phyloP scores from a whole-genome alignment of 2,113 vertebrate species.

The Ophthalmolycus amberensis region DNA sequence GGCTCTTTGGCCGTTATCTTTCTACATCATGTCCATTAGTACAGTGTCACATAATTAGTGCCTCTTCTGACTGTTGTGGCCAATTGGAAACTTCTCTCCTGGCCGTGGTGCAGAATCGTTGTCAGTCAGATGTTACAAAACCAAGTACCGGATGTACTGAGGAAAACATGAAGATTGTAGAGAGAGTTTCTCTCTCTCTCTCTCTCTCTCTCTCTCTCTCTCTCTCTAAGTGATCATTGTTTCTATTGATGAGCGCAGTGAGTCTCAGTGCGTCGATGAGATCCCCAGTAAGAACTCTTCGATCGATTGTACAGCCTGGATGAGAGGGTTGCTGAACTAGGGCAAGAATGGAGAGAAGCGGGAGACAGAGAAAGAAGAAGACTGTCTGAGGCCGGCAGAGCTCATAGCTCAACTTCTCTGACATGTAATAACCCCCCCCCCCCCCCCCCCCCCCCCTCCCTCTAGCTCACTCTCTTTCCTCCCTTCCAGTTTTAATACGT shows the following conservation, averaged over 20 bases:
- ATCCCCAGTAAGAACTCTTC: slow-evolving; percentile 69
- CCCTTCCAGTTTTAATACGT: slow-evolving; percentile 30
- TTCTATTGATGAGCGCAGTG: slow-evolving; percentile 63
- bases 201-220: slow-evolving; percentile 11
- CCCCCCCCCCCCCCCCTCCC: background rate
- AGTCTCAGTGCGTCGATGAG: slow-evolving; percentile 65
- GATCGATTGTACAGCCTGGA: slow-evolving; percentile 61
- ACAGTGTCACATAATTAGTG: slow-evolving; percentile 35
- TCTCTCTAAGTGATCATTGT: slow-evolving; percentile 57
- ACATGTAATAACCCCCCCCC: slow-evolving; percentile 27
- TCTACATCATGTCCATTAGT: slow-evolving; percentile 40
- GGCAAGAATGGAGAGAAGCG: slow-evolving; percentile 16
- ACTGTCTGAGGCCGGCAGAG: background rate
- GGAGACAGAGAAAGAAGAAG: slow-evolving; percentile 23
- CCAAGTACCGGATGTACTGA: background rate
- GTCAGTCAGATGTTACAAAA: slow-evolving; percentile 22
- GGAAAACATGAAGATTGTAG: background rate
- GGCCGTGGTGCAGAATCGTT: background rate
- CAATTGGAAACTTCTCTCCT: slow-evolving; percentile 36
- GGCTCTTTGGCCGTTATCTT: slow-evolving; percentile 32
- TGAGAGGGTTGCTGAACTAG: slow-evolving; percentile 44
- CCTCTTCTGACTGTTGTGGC: slow-evolving; percentile 22
- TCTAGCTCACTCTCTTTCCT: background rate
- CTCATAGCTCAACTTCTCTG: slow-evolving; percentile 15
- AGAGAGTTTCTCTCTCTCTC: slow-evolving; percentile 2